Evolutionary conservation across 2,797 vertebrate species (phyloP).

Genomic region (Cryptoprocta ferox): DNA sequence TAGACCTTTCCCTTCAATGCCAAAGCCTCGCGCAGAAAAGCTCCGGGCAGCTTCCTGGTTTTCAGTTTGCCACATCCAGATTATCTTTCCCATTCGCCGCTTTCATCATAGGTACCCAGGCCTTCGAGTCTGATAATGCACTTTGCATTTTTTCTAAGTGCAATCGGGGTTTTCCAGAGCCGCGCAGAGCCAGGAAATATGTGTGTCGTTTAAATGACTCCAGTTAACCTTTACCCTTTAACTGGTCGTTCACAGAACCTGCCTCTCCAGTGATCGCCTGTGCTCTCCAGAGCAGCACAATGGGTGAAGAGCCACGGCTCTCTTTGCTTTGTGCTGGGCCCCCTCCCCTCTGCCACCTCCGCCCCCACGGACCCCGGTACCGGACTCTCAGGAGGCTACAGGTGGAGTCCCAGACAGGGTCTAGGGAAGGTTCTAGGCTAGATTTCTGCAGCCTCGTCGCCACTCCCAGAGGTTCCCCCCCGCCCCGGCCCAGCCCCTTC

Average conservation of each 20-base stretch:
- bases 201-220: conserved; percentile 72
- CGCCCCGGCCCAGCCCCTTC: background rate
- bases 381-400: background rate
- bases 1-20: background rate
- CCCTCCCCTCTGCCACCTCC: background rate
- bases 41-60: background rate
- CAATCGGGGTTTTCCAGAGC: conserved; percentile 77
- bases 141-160: conserved; percentile 74
- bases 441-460: background rate
- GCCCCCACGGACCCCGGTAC: background rate
- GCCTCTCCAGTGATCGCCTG: background rate
- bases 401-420: background rate
- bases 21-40: background rate
- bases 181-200: conserved; percentile 73
- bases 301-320: background rate
- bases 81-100: conserved; percentile 53
- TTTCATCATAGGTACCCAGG: conserved; percentile 1
- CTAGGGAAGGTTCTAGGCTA: background rate
- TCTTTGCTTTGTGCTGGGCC: background rate
- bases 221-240: conserved; percentile 74
- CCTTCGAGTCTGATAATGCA: conserved; percentile 58
- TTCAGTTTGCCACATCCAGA: background rate
- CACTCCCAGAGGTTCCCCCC: background rate
- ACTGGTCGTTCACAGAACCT: conserved; percentile 56
- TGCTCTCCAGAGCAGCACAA: background rate